Percentiles rank a stretch among this genome's conserved stretches.
Evolutionary conservation across 92 coral and sea anemone species (phyloP).

Genomic region (Palythoa grandis): DNA sequence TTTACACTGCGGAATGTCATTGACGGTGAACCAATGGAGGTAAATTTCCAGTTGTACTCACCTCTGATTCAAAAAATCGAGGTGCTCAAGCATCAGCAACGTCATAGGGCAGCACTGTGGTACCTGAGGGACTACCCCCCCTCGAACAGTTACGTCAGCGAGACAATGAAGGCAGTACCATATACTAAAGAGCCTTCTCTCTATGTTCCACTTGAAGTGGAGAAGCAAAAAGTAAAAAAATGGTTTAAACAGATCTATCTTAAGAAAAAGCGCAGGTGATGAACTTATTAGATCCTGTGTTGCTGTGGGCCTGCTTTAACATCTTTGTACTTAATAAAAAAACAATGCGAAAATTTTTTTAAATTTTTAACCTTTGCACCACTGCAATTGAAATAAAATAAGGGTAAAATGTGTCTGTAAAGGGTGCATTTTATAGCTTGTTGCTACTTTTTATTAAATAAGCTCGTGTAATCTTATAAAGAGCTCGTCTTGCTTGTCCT

Average conservation of each 20-base stretch:
- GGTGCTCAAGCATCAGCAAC: slow-evolving; percentile 86
- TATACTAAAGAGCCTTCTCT: slow-evolving; percentile 80
- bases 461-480: no score
- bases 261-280: slow-evolving; percentile 62
- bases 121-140: slow-evolving; percentile 97
- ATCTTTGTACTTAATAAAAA: no score
- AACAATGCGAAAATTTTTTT: no score
- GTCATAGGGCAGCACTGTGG: slow-evolving; percentile 79
- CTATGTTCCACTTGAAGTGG: slow-evolving; percentile 84
- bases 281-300: background rate
- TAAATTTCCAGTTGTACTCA: slow-evolving; percentile 93
- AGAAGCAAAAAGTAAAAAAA: slow-evolving; percentile 74
- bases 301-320: no score
- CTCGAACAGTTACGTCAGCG: slow-evolving; percentile 83
- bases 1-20: slow-evolving; percentile 95
- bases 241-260: slow-evolving; percentile 88
- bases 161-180: slow-evolving; percentile 88
- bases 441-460: no score
- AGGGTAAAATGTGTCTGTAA: no score
- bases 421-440: no score
- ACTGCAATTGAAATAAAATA: no score
- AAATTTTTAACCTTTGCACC: no score
- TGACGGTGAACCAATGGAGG: slow-evolving; percentile 94
- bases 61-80: slow-evolving; percentile 92
- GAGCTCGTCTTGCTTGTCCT: no score